Evolutionary conservation across 1,140 invertebrate species (phyloP), one percentile per base, ranked within the genome.

Genomic region (Drosophila eugracilis): DNA sequence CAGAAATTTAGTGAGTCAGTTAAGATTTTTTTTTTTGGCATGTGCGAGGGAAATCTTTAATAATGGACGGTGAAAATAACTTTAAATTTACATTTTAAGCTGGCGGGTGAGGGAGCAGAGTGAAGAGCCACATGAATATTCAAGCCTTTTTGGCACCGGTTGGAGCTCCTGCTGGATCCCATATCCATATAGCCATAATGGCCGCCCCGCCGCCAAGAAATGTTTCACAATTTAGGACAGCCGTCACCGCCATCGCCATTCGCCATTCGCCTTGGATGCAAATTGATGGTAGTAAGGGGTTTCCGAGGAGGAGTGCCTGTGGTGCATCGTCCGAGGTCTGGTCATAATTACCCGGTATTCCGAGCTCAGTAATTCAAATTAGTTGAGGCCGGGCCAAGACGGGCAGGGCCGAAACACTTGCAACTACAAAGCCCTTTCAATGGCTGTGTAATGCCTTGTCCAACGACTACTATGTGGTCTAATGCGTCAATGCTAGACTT

Each of bases 191-290:
- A 50, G 30, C 57, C 59, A 41, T 55, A 63, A 70, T 72, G 57
- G 54, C 55, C 32, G 66, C 42, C 42, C 57, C 52, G 71, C 63
- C 70, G 49, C 59, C 74, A 73, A 83, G 76, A 85, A 84, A 80
- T 84, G 80, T 84, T 84, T 84, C 80, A 85, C 80, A 85, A 80
- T 85, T 85, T 80, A 85, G 80, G 80, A 85, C 80, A 78, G 75
- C 71, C 79, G 70, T 62, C 47, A 62, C 76, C 58, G 47, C 39
- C 24, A 39, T 52, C 39, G 36, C 36, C 47, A 28, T n/a, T n/a
- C n/a, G n/a, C n/a, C n/a, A n/a, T n/a, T 12, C 42, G 41, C 45
- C 62, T 50, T 36, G 44, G 52, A 60, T 60, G 52, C 58, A 60
- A 60, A 37, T 22, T 17, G 34, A 3, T 15, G 36, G 15, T 9